phyloP scores from a whole-genome alignment of 2,797 vertebrate species.

The Sarcophilus harrisii region DNA sequence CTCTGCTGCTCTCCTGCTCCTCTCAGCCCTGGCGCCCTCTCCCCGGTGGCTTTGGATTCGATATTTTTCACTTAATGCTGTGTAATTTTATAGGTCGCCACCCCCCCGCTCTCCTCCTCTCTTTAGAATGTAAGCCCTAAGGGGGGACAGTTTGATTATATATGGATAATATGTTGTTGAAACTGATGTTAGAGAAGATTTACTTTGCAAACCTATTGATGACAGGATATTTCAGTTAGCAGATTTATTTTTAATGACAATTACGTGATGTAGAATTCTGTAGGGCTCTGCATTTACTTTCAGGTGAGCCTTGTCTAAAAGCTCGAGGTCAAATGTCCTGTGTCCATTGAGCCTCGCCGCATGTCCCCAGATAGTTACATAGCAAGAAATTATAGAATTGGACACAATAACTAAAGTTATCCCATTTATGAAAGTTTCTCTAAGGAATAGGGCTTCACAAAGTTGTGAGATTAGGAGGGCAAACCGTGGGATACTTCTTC shows the following conservation, averaged over 20 bases:
- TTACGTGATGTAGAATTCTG: neutral
- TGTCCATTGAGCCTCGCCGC: neutral
- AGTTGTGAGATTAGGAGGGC: neutral
- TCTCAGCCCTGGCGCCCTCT: neutral
- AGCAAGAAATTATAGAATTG: neutral
- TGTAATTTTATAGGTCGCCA: neutral
- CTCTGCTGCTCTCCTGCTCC: neutral
- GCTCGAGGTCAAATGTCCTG: neutral
- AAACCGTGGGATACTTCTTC: neutral
- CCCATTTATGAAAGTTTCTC: neutral
- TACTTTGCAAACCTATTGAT: neutral
- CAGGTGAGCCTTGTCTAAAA: neutral
- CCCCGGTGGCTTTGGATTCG: neutral
- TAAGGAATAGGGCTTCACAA: neutral
- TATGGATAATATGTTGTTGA: neutral
- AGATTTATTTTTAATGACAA: neutral
- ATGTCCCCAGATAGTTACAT: neutral
- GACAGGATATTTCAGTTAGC: neutral
- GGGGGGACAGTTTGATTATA: neutral
- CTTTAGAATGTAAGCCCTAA: neutral
- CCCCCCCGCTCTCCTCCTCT: neutral
- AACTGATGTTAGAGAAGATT: neutral
- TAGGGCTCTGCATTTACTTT: neutral
- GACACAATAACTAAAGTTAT: neutral
- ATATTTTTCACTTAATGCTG: neutral